Percentiles rank a stretch among this genome's conserved stretches.
These are phyloP conservation scores for Cerastis rubricosa DNA, from an alignment of 2,888 invertebrate species.

Conservation along the genomic window DNA sequence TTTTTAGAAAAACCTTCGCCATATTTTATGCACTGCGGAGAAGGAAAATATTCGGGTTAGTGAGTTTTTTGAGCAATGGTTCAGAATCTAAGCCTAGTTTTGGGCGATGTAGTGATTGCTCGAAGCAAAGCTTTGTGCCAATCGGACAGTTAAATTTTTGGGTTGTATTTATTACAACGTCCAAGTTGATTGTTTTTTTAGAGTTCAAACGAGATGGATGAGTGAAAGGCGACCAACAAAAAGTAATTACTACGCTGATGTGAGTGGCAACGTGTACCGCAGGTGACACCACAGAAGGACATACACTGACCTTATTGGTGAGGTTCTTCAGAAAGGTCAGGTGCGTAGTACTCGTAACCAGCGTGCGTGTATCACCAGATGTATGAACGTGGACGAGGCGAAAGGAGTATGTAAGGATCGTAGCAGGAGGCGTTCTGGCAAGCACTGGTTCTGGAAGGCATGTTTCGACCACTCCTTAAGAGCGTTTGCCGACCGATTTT, in stretches of 20 bases:
- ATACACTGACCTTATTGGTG: neutral
- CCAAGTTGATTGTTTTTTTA: conserved; percentile 3
- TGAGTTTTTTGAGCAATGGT: neutral
- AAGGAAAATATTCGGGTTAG: neutral
- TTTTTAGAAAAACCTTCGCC: conserved; percentile 25
- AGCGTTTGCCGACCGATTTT: too few species aligned
- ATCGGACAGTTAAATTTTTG: conserved; percentile 23
- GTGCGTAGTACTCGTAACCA: neutral
- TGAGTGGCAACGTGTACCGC: too few species aligned
- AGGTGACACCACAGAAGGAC: too few species aligned
- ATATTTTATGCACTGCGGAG: conserved; percentile 31
- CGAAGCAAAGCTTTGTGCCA: neutral
- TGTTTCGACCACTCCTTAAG: too few species aligned
- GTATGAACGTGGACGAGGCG: neutral
- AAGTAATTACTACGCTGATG: too few species aligned
- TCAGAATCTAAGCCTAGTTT: neutral
- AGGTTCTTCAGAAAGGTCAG: neutral
- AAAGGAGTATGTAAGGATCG: neutral
- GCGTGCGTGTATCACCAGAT: neutral
- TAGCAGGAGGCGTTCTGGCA: too few species aligned
- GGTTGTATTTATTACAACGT: conserved; percentile 11
- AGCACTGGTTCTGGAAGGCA: too few species aligned
- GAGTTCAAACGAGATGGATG: conserved; percentile 19
- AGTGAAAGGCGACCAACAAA: too few species aligned
- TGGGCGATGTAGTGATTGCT: neutral